A percentile compares a stretch with the other conserved stretches of the same genome.
Evolutionary conservation across 2,113 vertebrate genomes (phyloP).

Genomic region (Oncorhynchus masou): DNA sequence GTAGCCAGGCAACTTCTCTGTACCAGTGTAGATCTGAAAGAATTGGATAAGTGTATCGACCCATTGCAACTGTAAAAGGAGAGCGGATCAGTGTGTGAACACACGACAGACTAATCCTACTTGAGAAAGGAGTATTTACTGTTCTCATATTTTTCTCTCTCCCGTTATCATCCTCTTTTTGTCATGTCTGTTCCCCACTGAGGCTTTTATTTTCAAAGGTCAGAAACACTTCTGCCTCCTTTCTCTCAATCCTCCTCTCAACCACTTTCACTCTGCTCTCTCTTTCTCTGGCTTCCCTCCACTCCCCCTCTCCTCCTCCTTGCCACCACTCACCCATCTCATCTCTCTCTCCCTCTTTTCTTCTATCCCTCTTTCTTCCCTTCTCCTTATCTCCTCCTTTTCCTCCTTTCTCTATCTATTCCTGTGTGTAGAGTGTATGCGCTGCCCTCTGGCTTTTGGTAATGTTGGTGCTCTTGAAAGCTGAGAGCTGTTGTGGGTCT

Average conservation of each 20-base stretch:
- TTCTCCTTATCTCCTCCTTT: background rate
- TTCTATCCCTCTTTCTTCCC: background rate
- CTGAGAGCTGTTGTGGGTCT: background rate
- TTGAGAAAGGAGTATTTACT: background rate
- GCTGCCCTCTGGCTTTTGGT: background rate
- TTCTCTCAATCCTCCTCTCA: background rate
- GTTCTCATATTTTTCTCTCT: background rate
- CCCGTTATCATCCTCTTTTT: background rate
- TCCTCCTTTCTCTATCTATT: background rate
- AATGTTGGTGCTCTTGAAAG: background rate
- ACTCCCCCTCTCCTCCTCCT: background rate
- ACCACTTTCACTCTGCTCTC: background rate
- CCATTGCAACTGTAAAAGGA: background rate
- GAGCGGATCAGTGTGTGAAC: background rate
- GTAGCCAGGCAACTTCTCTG: background rate
- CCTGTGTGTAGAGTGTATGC: background rate
- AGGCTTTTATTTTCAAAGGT: no score
- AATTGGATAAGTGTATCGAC: no score
- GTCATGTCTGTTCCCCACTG: background rate
- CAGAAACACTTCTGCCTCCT: background rate
- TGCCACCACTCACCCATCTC: background rate
- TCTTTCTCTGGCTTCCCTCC: background rate
- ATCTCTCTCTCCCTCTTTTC: background rate
- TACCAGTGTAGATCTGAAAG: background rate
- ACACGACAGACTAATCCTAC: background rate